Conservation (phyloP, 2,888 invertebrate genomes). For the Archips xylosteana region DNA sequence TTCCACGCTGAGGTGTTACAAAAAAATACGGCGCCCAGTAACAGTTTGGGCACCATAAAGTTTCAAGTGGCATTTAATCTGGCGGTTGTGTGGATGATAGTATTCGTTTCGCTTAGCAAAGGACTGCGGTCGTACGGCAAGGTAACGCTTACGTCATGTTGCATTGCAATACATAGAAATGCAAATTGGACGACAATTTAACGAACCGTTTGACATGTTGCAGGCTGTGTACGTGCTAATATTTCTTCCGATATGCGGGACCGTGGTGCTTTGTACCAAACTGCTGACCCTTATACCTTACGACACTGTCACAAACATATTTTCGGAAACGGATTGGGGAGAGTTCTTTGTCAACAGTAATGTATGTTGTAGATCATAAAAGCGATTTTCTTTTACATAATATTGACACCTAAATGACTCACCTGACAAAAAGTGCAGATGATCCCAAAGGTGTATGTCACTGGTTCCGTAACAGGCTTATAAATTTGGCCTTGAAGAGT, state of each 20-base stretch:
- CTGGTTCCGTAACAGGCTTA: no score
- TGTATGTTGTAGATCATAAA: conserved; percentile 74
- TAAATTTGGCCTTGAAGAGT: no score
- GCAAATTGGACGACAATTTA: conserved; percentile 32
- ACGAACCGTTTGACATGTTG: conserved; percentile 50
- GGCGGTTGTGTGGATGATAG: conserved; percentile 95
- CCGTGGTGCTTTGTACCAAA: conserved; percentile 90
- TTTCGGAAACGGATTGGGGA: conserved; percentile 92
- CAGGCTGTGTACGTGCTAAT: conserved; percentile 91
- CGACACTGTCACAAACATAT: conserved; percentile 88
- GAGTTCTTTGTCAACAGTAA: conserved; percentile 94
- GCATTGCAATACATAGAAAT: conserved; percentile 1
- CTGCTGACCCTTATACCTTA: conserved; percentile 90
- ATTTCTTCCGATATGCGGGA: conserved; percentile 91
- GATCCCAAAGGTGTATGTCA: no score
- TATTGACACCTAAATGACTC: no score
- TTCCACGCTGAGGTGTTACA: conserved; percentile 94
- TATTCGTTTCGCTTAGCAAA: conserved; percentile 95
- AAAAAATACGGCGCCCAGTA: conserved; percentile 67
- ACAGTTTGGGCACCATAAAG: conserved; percentile 87
- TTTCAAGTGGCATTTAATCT: conserved; percentile 96
- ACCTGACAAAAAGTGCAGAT: no score
- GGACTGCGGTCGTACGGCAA: conserved; percentile 94
- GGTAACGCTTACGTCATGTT: conserved; percentile 69
- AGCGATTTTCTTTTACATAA: no score